Evolutionary conservation across 2,113 vertebrate species (phyloP), one percentile per base, ranked within the genome.

Genomic region (Choloepus hoffmanni): DNA sequence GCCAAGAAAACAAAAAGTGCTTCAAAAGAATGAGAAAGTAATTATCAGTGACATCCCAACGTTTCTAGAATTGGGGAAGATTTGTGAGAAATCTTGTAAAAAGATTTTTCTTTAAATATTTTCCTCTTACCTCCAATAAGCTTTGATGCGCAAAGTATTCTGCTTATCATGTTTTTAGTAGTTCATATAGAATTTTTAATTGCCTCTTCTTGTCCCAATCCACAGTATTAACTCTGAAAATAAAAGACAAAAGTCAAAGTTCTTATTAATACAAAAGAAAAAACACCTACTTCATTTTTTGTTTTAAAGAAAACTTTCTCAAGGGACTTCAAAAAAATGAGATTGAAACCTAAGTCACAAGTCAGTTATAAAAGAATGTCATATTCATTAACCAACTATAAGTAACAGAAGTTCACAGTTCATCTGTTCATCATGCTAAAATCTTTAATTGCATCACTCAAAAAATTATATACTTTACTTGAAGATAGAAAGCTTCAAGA

Each of bases 301-400:
- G 90, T 92, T 87, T 92, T 63, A n/a, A 74, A 33, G 53, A 76
- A 89, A 89, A 53, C 15, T 79, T 70, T 85, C 43, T 93, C 60
- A 78, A 82, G 94, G 89, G 62, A 30, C 76, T 77, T 63, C 28
- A 26, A 65, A 77, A 94, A 81, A 36, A 36, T 43, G 62, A 91
- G 30, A 55, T 43, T 48, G 60, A 96, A 68, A 67, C 55, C 18
- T 78, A 73, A 43, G 40, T 67, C 4, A 2, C 40, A 72, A 85
- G 23, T 79, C 58, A 84, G 0, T 62, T 40, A 24, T 68, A 23
- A 68, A 93, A 96, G 62, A 78, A 55, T 16, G 10, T 36, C 21
- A 13, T 62, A 7, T 67, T 40, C 48, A 26, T 82, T 68, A 43
- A 70, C 70, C 23, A 83, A 0, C 2, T 43, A 1, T 4, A 72